Evolutionary conservation across 2,113 vertebrate species (phyloP).

Genomic region (Gnathonemus echidnorhynchus): DNA sequence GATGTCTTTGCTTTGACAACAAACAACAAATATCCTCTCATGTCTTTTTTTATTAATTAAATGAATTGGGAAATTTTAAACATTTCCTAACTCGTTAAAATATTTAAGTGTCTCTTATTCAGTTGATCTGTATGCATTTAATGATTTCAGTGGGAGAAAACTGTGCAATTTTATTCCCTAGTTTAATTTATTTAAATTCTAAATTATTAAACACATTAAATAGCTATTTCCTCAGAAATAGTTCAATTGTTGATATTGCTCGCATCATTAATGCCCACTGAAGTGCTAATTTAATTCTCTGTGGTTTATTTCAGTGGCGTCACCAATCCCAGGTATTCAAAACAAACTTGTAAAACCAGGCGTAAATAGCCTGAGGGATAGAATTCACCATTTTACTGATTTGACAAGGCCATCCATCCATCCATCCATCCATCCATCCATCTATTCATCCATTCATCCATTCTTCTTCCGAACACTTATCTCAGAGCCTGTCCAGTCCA

Average conservation of each 20-base stretch:
- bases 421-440: background rate
- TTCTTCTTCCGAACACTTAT: background rate
- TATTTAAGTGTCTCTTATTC: background rate
- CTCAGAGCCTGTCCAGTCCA: conserved; percentile 19
- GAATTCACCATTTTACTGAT: background rate
- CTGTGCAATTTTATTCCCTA: conserved; percentile 1
- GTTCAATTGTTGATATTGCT: background rate
- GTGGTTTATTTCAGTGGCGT: background rate
- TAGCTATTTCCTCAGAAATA: conserved; percentile 1
- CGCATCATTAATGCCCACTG: background rate
- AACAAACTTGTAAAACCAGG: background rate
- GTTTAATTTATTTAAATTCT: background rate
- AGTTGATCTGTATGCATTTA: background rate
- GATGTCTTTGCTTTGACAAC: background rate
- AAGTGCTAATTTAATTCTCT: background rate
- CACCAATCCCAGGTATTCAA: background rate
- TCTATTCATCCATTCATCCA: background rate
- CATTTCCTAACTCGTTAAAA: background rate
- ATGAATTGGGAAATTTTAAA: background rate
- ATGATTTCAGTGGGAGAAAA: background rate
- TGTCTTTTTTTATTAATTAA: background rate
- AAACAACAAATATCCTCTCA: background rate
- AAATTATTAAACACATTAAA: conserved; percentile 1
- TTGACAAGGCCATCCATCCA: background rate
- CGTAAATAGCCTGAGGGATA: background rate